phyloP scores from a whole-genome alignment of 92 coral and sea anemone genomes.

The Paramuricea clavata region DNA sequence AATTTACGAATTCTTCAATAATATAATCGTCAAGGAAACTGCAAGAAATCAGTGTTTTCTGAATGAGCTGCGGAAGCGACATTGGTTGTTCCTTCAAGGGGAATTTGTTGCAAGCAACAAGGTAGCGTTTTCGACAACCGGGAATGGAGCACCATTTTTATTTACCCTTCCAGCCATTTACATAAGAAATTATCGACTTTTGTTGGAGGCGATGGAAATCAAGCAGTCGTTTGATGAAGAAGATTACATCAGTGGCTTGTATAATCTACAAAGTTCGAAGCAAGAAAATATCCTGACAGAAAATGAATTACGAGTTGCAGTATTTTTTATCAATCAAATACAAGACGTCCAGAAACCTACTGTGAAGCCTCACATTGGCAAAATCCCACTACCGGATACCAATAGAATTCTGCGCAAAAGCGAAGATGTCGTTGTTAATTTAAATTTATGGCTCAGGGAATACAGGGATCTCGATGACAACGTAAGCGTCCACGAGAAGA shows the following conservation, averaged over 20 bases:
- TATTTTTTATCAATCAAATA: constrained; percentile 25
- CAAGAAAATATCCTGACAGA: not conserved
- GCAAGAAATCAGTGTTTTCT: not conserved
- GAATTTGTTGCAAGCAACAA: constrained; percentile 25
- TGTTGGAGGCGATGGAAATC: constrained; percentile 11
- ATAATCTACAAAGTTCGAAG: constrained; percentile 17
- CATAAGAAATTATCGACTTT: not conserved
- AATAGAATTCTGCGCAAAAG: not conserved
- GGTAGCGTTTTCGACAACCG: constrained; percentile 30
- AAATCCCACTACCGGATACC: constrained; percentile 38
- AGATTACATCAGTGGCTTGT: constrained; percentile 44
- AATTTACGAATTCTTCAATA: constrained; percentile 1
- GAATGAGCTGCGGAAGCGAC: not conserved
- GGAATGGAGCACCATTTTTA: constrained; percentile 50
- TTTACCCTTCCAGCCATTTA: constrained; percentile 29
- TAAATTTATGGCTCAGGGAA: constrained; percentile 14
- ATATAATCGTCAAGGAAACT: not conserved
- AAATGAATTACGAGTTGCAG: constrained; percentile 6
- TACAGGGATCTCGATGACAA: not conserved
- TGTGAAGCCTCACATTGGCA: not conserved
- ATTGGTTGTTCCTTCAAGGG: constrained; percentile 33
- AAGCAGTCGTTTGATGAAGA: constrained; percentile 7
- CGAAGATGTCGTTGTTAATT: constrained; percentile 14
- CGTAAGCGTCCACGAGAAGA: constrained; percentile 27
- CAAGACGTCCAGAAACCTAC: not conserved